A percentile compares a stretch with the other conserved stretches of the same genome.
phyloP scores from a whole-genome alignment of 2,888 invertebrate species.

The Sminthurinus aureus region DNA sequence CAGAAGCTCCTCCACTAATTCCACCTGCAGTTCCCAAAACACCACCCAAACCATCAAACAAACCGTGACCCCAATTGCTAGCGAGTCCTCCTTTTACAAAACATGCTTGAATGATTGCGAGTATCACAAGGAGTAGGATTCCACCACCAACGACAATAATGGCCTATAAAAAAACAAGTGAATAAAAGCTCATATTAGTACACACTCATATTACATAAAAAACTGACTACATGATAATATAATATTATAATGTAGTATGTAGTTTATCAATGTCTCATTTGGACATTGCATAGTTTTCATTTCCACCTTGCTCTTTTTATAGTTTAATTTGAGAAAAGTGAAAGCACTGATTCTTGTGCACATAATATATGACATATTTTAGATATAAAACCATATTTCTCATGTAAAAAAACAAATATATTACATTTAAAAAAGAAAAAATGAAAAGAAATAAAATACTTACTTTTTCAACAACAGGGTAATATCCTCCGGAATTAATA shows the following conservation, averaged over 20 bases:
- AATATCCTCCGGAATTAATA: not conserved
- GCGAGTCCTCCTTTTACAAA: not conserved
- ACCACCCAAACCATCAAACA: not conserved
- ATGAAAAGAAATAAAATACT: not conserved
- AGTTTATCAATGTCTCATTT: too few species aligned
- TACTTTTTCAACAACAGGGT: conserved; percentile 28
- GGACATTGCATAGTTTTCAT: too few species aligned
- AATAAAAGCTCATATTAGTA: not conserved
- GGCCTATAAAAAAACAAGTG: not conserved
- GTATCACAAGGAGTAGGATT: not conserved
- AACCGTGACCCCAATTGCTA: not conserved
- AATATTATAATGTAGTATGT: too few species aligned
- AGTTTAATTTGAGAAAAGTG: too few species aligned
- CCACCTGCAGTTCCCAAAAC: not conserved
- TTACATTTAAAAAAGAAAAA: not conserved
- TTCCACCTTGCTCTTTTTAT: too few species aligned
- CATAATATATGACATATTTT: not conserved
- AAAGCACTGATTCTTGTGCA: too few species aligned
- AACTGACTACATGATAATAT: too few species aligned
- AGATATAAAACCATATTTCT: not conserved
- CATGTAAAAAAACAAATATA: not conserved
- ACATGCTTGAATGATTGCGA: not conserved
- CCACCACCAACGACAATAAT: conserved; percentile 17
- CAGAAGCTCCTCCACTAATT: not conserved
- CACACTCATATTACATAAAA: too few species aligned